Evolutionary conservation across 2,888 invertebrate species (phyloP).

Genomic region (Trachelus troglodyta): DNA sequence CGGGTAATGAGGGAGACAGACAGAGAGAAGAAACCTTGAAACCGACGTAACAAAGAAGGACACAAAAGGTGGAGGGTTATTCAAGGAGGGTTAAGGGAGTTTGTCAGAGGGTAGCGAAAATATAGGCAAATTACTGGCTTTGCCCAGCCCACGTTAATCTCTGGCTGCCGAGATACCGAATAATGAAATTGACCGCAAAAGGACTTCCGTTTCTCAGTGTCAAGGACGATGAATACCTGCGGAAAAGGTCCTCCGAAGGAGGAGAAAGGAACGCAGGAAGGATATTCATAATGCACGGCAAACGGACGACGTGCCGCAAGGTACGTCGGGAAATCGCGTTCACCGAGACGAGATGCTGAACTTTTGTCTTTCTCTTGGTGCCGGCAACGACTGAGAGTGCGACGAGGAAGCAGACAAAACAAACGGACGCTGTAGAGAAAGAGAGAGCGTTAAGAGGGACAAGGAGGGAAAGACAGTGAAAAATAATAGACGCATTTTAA

Average conservation of each 20-base stretch:
- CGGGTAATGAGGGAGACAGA: background rate
- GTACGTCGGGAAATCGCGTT: conserved; percentile 43
- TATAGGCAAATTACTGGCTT: conserved; percentile 34
- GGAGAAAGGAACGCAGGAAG: conserved; percentile 1
- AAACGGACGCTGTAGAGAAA: background rate
- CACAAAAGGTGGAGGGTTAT: background rate
- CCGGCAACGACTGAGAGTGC: background rate
- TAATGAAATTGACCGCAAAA: conserved; percentile 18
- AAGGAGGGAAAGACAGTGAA: conserved; percentile 24
- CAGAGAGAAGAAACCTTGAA: background rate
- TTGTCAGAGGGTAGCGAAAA: conserved; percentile 12
- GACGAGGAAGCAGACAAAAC: background rate
- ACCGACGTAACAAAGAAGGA: background rate
- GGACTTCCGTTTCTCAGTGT: conserved; percentile 6
- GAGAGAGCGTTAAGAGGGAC: conserved; percentile 4
- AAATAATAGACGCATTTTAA: conserved; percentile 12
- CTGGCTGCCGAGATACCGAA: background rate
- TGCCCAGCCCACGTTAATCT: conserved; percentile 19
- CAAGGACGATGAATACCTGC: background rate
- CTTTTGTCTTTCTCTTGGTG: conserved; percentile 9
- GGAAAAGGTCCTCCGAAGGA: background rate
- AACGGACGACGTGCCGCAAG: conserved; percentile 29
- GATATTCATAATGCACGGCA: conserved; percentile 33
- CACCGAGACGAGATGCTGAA: conserved; percentile 38
- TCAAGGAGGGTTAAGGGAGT: background rate